Evolutionary conservation across 2,888 invertebrate genomes (phyloP).

Genomic region (Smittia aterrima): DNA sequence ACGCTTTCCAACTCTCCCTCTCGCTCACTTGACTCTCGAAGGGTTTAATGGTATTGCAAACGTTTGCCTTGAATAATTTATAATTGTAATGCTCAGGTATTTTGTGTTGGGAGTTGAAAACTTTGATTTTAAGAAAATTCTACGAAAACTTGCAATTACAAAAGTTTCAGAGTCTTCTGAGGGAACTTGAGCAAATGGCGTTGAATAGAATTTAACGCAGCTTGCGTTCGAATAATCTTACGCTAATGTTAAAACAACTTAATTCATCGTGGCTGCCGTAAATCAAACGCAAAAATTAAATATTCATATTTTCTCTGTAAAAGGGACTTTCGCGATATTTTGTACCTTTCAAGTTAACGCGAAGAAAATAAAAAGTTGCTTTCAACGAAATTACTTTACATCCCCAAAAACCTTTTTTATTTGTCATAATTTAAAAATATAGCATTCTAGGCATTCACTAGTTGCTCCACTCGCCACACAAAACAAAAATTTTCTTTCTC

Average conservation of each 20-base stretch:
- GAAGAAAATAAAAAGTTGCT: too few species aligned
- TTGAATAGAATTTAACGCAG: neutral
- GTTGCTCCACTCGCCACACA: neutral
- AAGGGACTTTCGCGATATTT: neutral
- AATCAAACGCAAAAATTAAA: conserved; percentile 11
- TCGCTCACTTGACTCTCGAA: neutral
- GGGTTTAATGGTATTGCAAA: neutral
- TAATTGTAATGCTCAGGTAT: neutral
- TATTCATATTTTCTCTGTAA: neutral
- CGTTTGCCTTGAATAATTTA: neutral
- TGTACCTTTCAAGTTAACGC: too few species aligned
- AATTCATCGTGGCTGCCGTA: conserved; percentile 30
- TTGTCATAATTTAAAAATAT: neutral
- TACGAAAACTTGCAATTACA: too few species aligned
- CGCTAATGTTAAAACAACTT: neutral
- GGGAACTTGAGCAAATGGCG: neutral
- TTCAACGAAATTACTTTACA: too few species aligned
- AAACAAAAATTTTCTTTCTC: neutral
- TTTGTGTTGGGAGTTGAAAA: too few species aligned
- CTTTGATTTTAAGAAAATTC: too few species aligned
- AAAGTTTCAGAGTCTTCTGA: too few species aligned
- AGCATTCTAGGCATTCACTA: neutral
- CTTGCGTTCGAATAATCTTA: conserved; percentile 10
- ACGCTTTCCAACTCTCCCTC: neutral
- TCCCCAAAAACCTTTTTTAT: too few species aligned